A percentile compares a stretch with the other conserved stretches of the same genome.
Evolutionary conservation across 2,888 invertebrate species (phyloP).

Genomic region (Tiliacea citrago): DNA sequence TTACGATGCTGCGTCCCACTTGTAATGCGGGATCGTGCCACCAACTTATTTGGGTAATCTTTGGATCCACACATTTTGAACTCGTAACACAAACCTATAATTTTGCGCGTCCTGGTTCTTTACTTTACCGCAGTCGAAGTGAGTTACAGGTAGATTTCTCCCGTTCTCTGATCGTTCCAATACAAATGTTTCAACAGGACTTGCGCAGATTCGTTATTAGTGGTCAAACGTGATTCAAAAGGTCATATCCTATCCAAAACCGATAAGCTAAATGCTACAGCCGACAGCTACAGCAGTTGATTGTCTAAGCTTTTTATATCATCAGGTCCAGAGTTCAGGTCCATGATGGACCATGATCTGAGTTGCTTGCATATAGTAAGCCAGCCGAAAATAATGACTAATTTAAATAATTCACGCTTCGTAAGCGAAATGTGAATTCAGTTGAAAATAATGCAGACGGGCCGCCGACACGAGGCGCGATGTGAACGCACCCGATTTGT

Average conservation of each 20-base stretch:
- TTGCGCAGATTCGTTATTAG: not conserved
- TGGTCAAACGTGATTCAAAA: too few species aligned
- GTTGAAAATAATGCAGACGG: conserved; percentile 72
- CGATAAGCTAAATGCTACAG: not conserved
- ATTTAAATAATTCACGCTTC: conserved; percentile 57
- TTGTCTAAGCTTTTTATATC: not conserved
- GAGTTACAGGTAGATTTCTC: not conserved
- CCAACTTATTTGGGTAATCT: conserved; percentile 71
- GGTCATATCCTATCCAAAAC: not conserved
- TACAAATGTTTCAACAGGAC: not conserved
- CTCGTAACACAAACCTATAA: conserved; percentile 57
- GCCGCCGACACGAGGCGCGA: conserved; percentile 59
- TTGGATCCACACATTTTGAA: conserved; percentile 58
- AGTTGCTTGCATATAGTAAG: not conserved
- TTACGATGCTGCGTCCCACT: conserved; percentile 65
- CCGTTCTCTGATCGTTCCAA: not conserved
- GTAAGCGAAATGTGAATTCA: conserved; percentile 61
- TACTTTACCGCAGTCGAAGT: not conserved
- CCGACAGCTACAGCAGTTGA: not conserved
- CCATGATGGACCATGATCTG: not conserved
- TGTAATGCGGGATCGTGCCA: conserved; percentile 70
- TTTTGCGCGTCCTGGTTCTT: conserved; percentile 4
- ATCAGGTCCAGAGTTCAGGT: not conserved
- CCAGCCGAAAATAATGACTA: conserved; percentile 21
- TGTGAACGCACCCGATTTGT: conserved; percentile 82